phyloP scores from a whole-genome alignment of 2,797 vertebrate genomes.

The Sebastes umbrosus region DNA sequence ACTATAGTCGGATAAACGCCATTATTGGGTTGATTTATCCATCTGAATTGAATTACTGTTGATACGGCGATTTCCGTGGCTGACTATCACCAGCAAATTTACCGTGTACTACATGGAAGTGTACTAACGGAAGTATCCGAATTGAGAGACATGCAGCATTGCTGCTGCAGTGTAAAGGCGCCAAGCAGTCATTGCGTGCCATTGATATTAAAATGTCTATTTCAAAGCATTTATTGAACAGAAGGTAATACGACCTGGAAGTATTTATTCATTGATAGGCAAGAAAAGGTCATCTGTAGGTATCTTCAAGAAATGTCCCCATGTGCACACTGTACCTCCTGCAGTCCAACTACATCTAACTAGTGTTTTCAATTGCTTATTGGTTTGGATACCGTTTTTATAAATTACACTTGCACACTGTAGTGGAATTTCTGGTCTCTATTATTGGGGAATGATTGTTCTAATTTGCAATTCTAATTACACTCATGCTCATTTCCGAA shows the following conservation, averaged over 20 bases:
- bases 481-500: background rate
- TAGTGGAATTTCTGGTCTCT: background rate
- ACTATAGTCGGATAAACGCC: background rate
- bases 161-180: background rate
- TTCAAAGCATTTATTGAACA: background rate
- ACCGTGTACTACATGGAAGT: no score
- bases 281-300: background rate
- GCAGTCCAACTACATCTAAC: background rate
- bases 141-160: background rate
- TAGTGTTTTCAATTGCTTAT: background rate
- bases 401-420: background rate
- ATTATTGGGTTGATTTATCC: background rate
- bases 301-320: background rate
- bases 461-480: background rate
- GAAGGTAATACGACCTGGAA: background rate
- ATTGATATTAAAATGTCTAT: background rate
- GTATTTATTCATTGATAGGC: background rate
- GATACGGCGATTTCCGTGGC: background rate
- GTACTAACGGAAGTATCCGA: no score
- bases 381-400: background rate
- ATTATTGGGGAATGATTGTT: background rate
- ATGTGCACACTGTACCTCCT: background rate
- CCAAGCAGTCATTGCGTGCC: background rate
- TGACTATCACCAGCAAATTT: background rate
- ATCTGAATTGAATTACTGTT: background rate